phyloP scores from a whole-genome alignment of 2,888 invertebrate species.

The Hypomecis punctinalis region DNA sequence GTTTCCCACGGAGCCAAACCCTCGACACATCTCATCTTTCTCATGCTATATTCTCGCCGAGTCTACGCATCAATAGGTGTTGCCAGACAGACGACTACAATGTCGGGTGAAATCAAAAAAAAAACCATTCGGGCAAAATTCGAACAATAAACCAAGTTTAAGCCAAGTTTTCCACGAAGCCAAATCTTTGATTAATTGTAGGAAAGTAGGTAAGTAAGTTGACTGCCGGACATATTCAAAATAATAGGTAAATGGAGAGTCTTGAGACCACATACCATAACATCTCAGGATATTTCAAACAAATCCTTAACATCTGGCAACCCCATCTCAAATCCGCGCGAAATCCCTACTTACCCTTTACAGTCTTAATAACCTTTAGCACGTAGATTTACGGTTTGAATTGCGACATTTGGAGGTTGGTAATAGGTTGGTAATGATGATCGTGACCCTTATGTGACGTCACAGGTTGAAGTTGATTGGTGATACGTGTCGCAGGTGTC shows the following conservation, averaged over 20 bases:
- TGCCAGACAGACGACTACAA: no score
- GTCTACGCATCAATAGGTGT: not conserved
- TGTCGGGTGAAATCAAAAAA: no score
- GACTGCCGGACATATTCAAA: no score
- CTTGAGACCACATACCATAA: no score
- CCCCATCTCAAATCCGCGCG: slow-evolving; percentile 14
- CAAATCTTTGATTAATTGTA: no score
- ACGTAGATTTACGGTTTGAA: slow-evolving; percentile 4
- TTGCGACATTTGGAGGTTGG: slow-evolving; percentile 7
- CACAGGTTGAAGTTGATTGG: slow-evolving; percentile 16
- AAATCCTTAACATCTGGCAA: no score
- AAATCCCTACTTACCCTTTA: slow-evolving; percentile 16
- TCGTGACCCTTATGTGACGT: slow-evolving; percentile 23
- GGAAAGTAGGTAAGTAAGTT: no score
- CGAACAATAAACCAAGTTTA: no score
- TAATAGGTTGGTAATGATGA: slow-evolving; percentile 9
- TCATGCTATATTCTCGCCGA: slow-evolving; percentile 11
- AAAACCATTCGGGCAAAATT: no score
- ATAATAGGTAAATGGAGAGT: no score
- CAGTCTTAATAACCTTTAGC: slow-evolving; percentile 8
- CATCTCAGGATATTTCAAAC: no score
- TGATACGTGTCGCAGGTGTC: slow-evolving; percentile 24
- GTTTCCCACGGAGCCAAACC: not conserved
- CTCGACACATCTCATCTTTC: slow-evolving; percentile 5
- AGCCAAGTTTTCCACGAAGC: no score